phyloP scores from a whole-genome alignment of 2,797 vertebrate genomes.

The Rallus crepitans region DNA sequence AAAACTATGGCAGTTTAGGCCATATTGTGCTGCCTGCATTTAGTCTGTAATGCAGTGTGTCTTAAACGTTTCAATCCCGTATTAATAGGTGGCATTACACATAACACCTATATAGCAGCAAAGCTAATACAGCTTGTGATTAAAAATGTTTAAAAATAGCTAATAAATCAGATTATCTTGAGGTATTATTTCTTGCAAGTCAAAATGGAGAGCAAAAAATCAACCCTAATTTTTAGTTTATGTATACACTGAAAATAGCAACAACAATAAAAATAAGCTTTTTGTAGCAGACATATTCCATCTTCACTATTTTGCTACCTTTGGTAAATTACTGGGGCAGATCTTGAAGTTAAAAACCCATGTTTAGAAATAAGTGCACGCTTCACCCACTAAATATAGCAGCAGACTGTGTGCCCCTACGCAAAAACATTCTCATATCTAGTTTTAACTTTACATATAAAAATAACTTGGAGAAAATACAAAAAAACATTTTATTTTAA shows the following conservation, averaged over 20 bases:
- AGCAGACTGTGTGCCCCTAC: constrained; percentile 94
- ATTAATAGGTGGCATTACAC: constrained; percentile 94
- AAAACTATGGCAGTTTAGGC: constrained; percentile 88
- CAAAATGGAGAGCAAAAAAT: constrained; percentile 91
- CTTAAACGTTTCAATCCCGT: constrained; percentile 88
- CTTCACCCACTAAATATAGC: constrained; percentile 91
- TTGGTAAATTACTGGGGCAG: constrained; percentile 97
- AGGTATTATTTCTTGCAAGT: constrained; percentile 96
- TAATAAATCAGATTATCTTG: constrained; percentile 95
- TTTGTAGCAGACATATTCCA: constrained; percentile 90
- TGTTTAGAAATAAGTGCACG: constrained; percentile 95
- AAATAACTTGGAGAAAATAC: constrained; percentile 97
- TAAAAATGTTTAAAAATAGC: constrained; percentile 95
- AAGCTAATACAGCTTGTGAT: constrained; percentile 98
- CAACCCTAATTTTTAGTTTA: constrained; percentile 87
- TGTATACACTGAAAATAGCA: constrained; percentile 91
- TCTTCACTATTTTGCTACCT: constrained; percentile 95
- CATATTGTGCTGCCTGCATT: constrained; percentile 93
- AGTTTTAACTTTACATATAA: constrained; percentile 98
- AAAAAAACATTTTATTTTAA: constrained; percentile 95
- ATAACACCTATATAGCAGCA: constrained; percentile 99
- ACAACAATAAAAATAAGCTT: constrained; percentile 88
- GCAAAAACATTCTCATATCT: constrained; percentile 95
- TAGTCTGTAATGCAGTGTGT: constrained; percentile 86
- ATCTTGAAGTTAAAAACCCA: constrained; percentile 90